Percentiles rank a stretch among this genome's conserved stretches.
phyloP scores from a whole-genome alignment of 2,888 invertebrate species.

The Callinectes sapidus region DNA sequence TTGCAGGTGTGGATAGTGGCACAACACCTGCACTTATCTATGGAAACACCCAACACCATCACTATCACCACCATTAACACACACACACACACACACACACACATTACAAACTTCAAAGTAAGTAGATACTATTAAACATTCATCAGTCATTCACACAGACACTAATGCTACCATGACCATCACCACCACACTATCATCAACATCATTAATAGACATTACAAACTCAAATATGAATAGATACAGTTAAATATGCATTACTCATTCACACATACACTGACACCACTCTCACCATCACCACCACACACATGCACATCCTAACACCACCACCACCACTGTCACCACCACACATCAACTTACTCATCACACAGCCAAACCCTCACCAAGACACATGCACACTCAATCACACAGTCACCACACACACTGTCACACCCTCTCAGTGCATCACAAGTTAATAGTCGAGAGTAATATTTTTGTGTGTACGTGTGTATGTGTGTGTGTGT shows the following conservation, averaged over 20 bases:
- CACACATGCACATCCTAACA: not conserved
- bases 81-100: no score
- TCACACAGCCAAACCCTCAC: not conserved
- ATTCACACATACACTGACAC: not conserved
- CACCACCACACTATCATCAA: not conserved
- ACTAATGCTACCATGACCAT: not conserved
- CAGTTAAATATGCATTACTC: no score
- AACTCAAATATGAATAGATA: no score
- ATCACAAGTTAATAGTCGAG: not conserved
- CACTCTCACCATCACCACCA: not conserved
- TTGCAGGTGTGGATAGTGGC: not conserved
- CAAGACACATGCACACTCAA: no score
- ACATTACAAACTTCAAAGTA: no score
- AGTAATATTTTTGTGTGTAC: not conserved
- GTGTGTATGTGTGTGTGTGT: not conserved
- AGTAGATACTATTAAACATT: no score
- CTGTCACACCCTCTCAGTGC: not conserved
- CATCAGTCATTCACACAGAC: not conserved
- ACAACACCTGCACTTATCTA: not conserved
- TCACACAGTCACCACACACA: not conserved
- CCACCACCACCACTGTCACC: not conserved
- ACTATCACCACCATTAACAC: no score
- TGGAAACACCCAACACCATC: no score
- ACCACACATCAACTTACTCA: not conserved
- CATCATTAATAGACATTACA: no score